phyloP scores from a whole-genome alignment of 2,888 invertebrate species.

The Ditylenchus weischeri region DNA sequence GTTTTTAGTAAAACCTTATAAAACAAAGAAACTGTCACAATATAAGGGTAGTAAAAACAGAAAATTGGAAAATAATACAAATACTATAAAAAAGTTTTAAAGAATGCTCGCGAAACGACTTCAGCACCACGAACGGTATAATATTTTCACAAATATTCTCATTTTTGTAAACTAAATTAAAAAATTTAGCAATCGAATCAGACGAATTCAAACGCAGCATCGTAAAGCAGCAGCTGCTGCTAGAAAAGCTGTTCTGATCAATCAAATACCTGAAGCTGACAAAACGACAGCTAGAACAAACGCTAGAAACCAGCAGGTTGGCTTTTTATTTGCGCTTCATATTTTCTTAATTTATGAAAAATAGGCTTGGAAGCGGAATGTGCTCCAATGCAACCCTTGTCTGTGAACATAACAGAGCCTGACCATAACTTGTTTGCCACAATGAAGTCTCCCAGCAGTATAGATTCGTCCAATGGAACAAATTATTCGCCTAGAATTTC shows the following conservation, averaged over 20 bases:
- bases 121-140: constrained; percentile 38
- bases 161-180: too few species aligned
- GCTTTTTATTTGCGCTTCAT: too few species aligned
- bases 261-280: neutral
- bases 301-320: neutral
- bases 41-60: neutral
- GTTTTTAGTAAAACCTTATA: neutral
- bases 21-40: neutral
- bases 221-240: constrained; percentile 33
- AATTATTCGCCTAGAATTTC: too few species aligned
- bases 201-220: constrained; percentile 37
- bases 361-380: neutral
- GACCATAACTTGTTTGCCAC: neutral
- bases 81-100: neutral
- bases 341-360: too few species aligned
- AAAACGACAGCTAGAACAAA: neutral
- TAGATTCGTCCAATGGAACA: neutral
- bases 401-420: neutral
- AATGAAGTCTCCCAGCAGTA: constrained; percentile 7
- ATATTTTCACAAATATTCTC: too few species aligned
- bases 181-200: constrained; percentile 30
- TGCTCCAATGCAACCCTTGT: neutral
- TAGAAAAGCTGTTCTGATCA: neutral
- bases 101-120: constrained; percentile 39
- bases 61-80: neutral